Evolutionary conservation across 2,888 invertebrate species (phyloP).

Genomic region (Fabriciana adippe): DNA sequence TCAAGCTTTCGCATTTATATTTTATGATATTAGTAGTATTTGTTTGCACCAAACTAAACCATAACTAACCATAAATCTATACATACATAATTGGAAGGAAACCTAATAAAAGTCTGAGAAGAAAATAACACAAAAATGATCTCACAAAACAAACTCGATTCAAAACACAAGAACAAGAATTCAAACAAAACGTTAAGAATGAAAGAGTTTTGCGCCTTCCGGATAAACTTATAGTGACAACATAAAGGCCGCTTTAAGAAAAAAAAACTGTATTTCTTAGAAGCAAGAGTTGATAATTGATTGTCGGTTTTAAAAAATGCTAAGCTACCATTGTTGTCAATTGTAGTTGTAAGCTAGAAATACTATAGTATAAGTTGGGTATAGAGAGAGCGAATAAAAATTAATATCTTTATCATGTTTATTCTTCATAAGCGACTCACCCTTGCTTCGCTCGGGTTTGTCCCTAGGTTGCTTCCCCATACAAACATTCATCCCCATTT

Average conservation of each 20-base stretch:
- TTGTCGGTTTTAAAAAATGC: slow-evolving; percentile 1
- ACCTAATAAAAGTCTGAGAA: slow-evolving; percentile 18
- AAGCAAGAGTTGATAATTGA: slow-evolving; percentile 20
- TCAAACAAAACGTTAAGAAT: slow-evolving; percentile 44
- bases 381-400: slow-evolving; percentile 6
- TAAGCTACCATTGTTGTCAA: slow-evolving; percentile 24
- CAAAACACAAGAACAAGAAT: slow-evolving; percentile 44
- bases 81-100: not conserved
- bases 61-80: not conserved
- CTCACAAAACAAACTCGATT: slow-evolving; percentile 37
- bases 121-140: slow-evolving; percentile 28
- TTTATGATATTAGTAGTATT: no score
- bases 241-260: slow-evolving; percentile 10
- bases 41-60: not conserved
- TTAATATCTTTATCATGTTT: no score
- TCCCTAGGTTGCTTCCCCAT: no score
- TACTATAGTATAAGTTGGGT: slow-evolving; percentile 23
- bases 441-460: no score
- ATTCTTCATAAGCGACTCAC: no score
- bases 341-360: slow-evolving; percentile 28
- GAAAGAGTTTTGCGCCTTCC: slow-evolving; percentile 46
- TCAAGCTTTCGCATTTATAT: no score
- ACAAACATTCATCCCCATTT: no score
- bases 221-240: slow-evolving; percentile 31
- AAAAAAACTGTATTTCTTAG: not conserved